A percentile compares a stretch with the other conserved stretches of the same genome.
These are phyloP conservation scores for Ascidia mentula DNA, from an alignment of 23 tunicate species.

Conservation along the genomic window DNA sequence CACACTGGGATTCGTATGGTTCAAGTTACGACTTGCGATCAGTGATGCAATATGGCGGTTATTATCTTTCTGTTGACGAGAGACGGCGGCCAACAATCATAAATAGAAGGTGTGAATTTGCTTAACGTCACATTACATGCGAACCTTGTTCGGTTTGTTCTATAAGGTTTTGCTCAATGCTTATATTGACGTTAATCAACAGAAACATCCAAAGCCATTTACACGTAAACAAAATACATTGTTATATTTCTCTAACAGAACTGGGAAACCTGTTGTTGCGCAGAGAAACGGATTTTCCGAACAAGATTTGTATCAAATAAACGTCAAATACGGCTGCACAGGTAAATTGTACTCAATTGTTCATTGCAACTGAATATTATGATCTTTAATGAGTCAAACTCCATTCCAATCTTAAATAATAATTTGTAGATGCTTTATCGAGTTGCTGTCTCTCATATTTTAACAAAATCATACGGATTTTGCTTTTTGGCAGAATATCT, in stretches of 20 bases:
- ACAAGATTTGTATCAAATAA: conserved; percentile 20
- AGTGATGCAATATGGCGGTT: conserved; percentile 29
- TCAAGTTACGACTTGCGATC: conserved; percentile 24
- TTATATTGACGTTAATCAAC: no score
- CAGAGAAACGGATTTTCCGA: conserved; percentile 26
- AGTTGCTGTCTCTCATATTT: not conserved
- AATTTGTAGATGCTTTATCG: no score
- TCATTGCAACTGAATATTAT: not conserved
- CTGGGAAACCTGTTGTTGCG: conserved; percentile 19
- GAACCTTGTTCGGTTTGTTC: no score
- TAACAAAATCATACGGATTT: not conserved
- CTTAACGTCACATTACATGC: not conserved
- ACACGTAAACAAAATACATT: no score
- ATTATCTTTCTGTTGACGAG: not conserved
- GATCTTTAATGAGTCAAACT: not conserved
- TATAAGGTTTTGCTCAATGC: no score
- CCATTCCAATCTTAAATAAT: no score
- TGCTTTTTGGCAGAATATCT: not conserved
- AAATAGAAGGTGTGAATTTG: not conserved
- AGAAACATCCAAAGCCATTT: no score
- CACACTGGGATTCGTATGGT: conserved; percentile 14
- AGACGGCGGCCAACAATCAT: not conserved
- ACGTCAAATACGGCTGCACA: conserved; percentile 16
- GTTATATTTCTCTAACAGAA: conserved; percentile 2
- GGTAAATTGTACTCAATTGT: not conserved